phyloP scores from a whole-genome alignment of 1,140 invertebrate genomes.

The Ctenoplectra terminalis region DNA sequence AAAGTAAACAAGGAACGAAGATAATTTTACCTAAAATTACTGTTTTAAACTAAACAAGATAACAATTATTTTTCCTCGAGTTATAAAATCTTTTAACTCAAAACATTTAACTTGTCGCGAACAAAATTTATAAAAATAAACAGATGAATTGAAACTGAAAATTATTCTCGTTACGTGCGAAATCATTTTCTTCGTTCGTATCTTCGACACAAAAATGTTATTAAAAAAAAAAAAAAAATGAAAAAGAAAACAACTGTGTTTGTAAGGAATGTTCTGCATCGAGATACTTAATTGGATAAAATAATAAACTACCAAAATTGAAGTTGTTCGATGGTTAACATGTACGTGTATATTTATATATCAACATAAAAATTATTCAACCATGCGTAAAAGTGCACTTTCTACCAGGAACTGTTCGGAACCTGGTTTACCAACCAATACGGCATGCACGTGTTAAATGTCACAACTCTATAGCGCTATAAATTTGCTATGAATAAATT shows the following conservation, averaged over 20 bases:
- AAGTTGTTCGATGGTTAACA: constrained; percentile 1
- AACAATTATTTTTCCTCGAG: too few relatives aligned
- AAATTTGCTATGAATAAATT: constrained; percentile 35
- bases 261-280: neutral
- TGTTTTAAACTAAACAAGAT: too few relatives aligned
- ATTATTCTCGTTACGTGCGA: neutral
- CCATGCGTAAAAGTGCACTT: constrained; percentile 72
- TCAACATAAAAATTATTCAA: constrained; percentile 56
- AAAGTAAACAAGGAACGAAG: neutral
- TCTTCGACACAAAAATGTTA: neutral
- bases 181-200: neutral
- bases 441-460: constrained; percentile 71
- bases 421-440: constrained; percentile 71
- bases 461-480: constrained; percentile 62
- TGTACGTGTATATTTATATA: neutral
- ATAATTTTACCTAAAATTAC: too few relatives aligned
- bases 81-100: too few relatives aligned
- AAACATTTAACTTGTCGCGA: too few relatives aligned
- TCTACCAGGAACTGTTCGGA: constrained; percentile 76
- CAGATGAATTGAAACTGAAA: neutral
- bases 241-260: too few relatives aligned
- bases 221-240: neutral
- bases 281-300: neutral
- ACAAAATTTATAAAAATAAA: neutral
- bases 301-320: neutral